Evolutionary conservation across 2,797 vertebrate genomes (phyloP), one percentile per base, ranked within the genome.

Genomic region (Meriones psammophilus): DNA sequence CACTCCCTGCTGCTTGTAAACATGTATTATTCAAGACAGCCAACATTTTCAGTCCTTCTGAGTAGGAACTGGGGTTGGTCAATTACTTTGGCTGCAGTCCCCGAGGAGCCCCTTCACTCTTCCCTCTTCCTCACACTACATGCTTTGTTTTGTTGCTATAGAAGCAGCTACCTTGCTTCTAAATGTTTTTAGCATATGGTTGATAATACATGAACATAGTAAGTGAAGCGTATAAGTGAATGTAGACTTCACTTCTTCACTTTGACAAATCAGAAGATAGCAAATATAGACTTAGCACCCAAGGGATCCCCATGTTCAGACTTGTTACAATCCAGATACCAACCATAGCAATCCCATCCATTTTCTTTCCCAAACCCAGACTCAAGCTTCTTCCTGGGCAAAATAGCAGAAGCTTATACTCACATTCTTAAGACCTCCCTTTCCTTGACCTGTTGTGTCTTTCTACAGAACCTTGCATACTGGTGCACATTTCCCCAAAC

Each of bases 21-120:
- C 26, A 60, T 17, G 46, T 26, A 76, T 8, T 84, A 15, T 58
- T 68, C 20, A 92, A 94, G n/a, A 79, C 64, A 26, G 80, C 18
- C 26, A 95, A 17, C 46, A 66, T 81, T 91, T 91, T 71, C 76
- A 68, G 9, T 91, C 56, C 74, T n/a, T 64, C 73, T 94, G 42
- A 80, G 17, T 12, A 26, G 60, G 33, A 88, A 60, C 46, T 13
- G 18, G 28, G 3, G 4, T 24, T 56, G 56, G 26, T 66, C 54
- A 69, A 66, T 86, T 46, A 81, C 36, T n/a, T 60, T 85, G 39
- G 18, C 30, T 42, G 3, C 20, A 50, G 66, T 64, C 81, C 7
- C 22, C 3, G 30, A 24, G 42, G 68, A 83, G 8, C 1, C 26
- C 15, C 20, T 68, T 78, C 71, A 62, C 3, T 81, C n/a, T 58